Evolutionary conservation across 2,797 vertebrate species (phyloP), one percentile per base, ranked within the genome.

Genomic region (Ambastaia sidthimunki): DNA sequence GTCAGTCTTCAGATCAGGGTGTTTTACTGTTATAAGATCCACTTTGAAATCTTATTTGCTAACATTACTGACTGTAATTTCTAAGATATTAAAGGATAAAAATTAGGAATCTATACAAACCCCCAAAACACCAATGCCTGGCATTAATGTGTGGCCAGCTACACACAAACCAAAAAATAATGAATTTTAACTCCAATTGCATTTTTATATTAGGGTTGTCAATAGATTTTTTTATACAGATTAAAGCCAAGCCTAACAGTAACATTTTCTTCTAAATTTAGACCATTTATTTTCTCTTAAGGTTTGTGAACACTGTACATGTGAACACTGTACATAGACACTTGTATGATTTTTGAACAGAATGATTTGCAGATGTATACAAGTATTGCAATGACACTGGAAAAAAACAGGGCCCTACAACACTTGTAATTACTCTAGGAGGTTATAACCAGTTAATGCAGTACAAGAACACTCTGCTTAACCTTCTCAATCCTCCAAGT

Each of bases 111-210:
- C 13, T 0, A 9, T 47, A 28, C 37, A 54, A 19, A 74, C 21
- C 12, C 37, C 68, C 3, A 55, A 47, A 18, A n/a, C 25, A 18
- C 34, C 7, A 7, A 50, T 21, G 62, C 54, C 80, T 19, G 71
- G 67, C 47, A 69, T 84, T 48, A 82, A 50, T 0, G 82, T 86
- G 16, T 86, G 82, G 82, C 82, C 80, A 0, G 75, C 80, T 6
- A 73, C 77, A 54, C 65, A 16, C 13, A 79, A 37, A 63, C 7
- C 18, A 13, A 65, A 31, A 34, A 83, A 71, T n/a, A n/a, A n/a
- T n/a, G n/a, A n/a, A n/a, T n/a, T n/a, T n/a, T n/a, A n/a, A n/a
- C n/a, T n/a, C n/a, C n/a, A n/a, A n/a, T n/a, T n/a, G 73, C 82
- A 71, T 37, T 37, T 7, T 37, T 37, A 37, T 7, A 37, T n/a